Evolutionary conservation across 2,113 vertebrate genomes (phyloP).

Genomic region (Siniperca chuatsi): DNA sequence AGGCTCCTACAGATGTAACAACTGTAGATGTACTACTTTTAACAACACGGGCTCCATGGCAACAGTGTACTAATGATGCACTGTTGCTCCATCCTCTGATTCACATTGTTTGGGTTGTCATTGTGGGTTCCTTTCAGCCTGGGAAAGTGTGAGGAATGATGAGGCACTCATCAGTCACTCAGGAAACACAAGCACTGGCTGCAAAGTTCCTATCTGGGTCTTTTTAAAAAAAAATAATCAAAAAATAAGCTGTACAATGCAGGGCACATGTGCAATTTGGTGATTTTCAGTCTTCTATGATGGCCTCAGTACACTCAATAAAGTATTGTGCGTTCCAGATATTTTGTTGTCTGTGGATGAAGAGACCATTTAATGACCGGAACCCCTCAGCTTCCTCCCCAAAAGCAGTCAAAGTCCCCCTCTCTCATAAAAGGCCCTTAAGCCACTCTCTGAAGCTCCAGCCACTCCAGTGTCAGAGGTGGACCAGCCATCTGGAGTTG

Average conservation of each 20-base stretch:
- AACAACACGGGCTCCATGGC: conserved; percentile 62
- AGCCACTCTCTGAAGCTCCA: conserved; percentile 20
- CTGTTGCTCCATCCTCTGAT: conserved; percentile 47
- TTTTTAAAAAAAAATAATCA: too few species aligned
- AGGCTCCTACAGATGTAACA: conserved; percentile 27
- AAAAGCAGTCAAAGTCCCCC: not conserved
- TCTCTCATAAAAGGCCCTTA: conserved; percentile 28
- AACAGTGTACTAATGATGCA: conserved; percentile 67
- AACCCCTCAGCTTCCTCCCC: not conserved
- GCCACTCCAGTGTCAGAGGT: conserved; percentile 55
- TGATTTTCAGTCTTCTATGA: not conserved
- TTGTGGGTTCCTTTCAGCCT: conserved; percentile 45
- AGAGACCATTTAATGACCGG: conserved; percentile 5
- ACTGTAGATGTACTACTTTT: conserved; percentile 45
- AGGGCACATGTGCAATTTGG: conserved; percentile 10
- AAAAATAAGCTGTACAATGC: conserved; percentile 10
- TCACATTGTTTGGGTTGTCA: conserved; percentile 62
- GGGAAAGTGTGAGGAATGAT: conserved; percentile 52
- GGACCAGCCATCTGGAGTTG: conserved; percentile 50
- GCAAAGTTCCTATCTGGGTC: not conserved
- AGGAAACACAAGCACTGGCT: conserved; percentile 22
- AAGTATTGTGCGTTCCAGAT: not conserved
- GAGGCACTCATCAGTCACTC: conserved; percentile 55
- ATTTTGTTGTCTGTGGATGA: not conserved
- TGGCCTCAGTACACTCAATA: not conserved